Base-by-base conservation (phyloP, 1,140 invertebrate genomes). In the Capitella teleta region DNA sequence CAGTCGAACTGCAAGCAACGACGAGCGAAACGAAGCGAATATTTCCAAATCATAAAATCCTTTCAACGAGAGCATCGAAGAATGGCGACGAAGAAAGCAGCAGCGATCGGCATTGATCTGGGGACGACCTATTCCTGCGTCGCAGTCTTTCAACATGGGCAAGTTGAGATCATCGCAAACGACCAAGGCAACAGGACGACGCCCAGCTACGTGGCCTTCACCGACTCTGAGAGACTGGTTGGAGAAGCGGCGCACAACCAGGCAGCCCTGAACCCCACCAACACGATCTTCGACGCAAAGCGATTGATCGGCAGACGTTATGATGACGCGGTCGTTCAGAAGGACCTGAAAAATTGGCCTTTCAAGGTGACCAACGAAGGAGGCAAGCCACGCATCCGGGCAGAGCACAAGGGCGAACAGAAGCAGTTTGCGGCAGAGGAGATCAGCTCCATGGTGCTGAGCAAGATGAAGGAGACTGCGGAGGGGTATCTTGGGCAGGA, bases 181-280 rank as follows among this genome's bases (percentile, higher is more conserved):
- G 86, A 92, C 60, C 87, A 91, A 68, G 89, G 89, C 32, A 90
- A 91, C 66, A 76, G 87, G 48, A 91, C 86, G n/a, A 91, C 87
- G 16, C 86, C 87, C 3, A 85, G 83, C 45, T 92, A 88, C 67
- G 88, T 94, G 12, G 88, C 87, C 3, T 94, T 94, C 69, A 89
- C 82, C 1, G 87, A 91, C 42, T 81, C 82, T 0, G 88, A 93
- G 65, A 72, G 89, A 28, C 72, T 93, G 10, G 84, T 92, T 52
- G 88, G 89, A 14, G 87, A 93, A 67, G 78, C 75, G 0, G 75
- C 76, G 6, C 77, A 84, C 64, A 83, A 76, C 57, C 73, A 77
- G 58, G 68, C 72, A 23, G 73, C 75, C 34, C 87, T 92, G 83
- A 95, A 96, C 70, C 87, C 90, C 47, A 83, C 82, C 64, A 95